Evolutionary conservation across 2,797 vertebrate genomes (phyloP), one percentile per base, ranked within the genome.

Genomic region (Miichthys miiuy): DNA sequence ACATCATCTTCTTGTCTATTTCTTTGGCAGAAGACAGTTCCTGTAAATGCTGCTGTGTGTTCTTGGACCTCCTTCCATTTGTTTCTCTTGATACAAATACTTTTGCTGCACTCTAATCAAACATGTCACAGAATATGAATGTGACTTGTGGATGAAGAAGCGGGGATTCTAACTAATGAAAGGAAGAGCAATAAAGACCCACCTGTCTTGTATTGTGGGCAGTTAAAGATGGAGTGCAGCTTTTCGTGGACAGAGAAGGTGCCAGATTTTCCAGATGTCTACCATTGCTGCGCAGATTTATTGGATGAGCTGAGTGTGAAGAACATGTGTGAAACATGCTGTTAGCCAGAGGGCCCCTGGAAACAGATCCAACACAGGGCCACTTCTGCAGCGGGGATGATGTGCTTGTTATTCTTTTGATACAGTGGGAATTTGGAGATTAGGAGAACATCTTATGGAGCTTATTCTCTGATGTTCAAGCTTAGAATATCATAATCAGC

Each of bases 221-320:
- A 75, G 58, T 86, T 81, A 76, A 87, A 84, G 70, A 63, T 56
- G 58, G 42, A 69, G 69, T 2, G 20, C 75, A 70, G 63, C 54
- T 71, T 79, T 85, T 81, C 44, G 75, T 42, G 51, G 50, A 60
- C 47, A 23, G 52, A 76, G 48, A 54, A 71, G 42, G 50, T 77
- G 81, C 87, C 86, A 89, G 76, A 72, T 82, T 73, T 54, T 81
- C 84, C 85, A 87, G 86, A 80, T 88, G 81, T 88, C 68, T 46
- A 52, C 56, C 46, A 74, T 80, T 78, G 73, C 69, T 77, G 54
- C 17, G 5, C 52, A 56, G 51, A 79, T 85, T 88, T 85, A 87
- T 78, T 68, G 72, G 75, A 68, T 62, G 75, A 72, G 50, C 18
- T 79, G 57, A 80, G 77, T 41, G 74, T 68, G 48, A 71, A 71